phyloP scores from a whole-genome alignment of 2,113 vertebrate genomes.

The Octodon degus region DNA sequence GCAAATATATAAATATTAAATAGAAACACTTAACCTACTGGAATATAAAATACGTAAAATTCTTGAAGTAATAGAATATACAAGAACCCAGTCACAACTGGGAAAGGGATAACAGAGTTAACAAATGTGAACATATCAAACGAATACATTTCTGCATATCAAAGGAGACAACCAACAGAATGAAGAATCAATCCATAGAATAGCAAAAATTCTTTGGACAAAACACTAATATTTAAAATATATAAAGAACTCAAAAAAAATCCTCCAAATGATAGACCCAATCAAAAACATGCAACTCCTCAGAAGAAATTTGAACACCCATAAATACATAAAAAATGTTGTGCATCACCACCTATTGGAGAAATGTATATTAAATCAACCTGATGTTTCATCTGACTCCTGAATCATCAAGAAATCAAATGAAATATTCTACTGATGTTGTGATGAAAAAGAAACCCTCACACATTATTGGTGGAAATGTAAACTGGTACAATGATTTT shows the following conservation, averaged over 20 bases:
- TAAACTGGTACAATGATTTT: background rate
- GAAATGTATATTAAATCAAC: background rate
- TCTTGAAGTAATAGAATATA: background rate
- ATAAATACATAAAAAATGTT: background rate
- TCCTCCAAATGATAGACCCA: background rate
- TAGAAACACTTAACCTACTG: background rate
- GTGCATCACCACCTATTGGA: background rate
- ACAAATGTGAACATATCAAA: background rate
- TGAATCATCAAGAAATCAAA: background rate
- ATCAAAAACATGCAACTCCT: background rate
- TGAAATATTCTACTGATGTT: background rate
- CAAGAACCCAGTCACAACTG: background rate
- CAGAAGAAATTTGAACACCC: background rate
- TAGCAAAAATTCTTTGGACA: background rate
- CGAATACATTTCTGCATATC: background rate
- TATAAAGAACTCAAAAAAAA: background rate
- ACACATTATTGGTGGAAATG: background rate
- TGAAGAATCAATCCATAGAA: background rate
- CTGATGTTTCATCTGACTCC: background rate
- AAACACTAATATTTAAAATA: background rate
- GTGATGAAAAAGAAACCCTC: background rate
- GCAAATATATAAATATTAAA: background rate
- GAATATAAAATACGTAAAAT: background rate
- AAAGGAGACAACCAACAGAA: background rate
- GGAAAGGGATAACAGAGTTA: background rate